Evolutionary conservation across 2,797 vertebrate genomes (phyloP), one percentile per base, ranked within the genome.

Genomic region (Micropoecilia bifurca): DNA sequence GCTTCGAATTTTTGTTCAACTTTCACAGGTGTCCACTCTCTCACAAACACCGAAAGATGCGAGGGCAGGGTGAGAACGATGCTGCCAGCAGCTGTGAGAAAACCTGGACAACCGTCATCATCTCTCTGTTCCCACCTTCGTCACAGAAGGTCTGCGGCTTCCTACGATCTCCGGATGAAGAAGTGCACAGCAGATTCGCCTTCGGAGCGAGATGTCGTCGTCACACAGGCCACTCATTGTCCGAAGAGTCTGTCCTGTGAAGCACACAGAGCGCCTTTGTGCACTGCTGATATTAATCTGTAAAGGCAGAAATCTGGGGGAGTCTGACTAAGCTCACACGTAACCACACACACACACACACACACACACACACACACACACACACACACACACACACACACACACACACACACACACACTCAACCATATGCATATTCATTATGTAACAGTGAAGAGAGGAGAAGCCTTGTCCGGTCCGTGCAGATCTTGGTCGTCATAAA

Each of bases 201-300:
- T 86, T 81, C 77, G 91, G 85, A 86, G 84, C 75, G 84, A 79
- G 88, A 88, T 85, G 80, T 87, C 90, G 91, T 90, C 87, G 89
- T 91, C 88, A 89, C 83, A 95, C 92, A 95, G 89, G 91, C 87
- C 84, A 90, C 79, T 89, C 90, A 90, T 93, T 96, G 94, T 95
- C 90, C 89, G 72, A 74, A 87, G 85, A 92, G 77, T 91, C 86
- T 91, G 89, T 94, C 88, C 86, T 91, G 90, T 79, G 45, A 77
- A 83, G 85, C 88, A 94, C 91, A 95, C 91, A 93, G 90, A 85
- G 85, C 80, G 87, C 83, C 93, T 95, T 94, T 96, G 94, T 96
- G 82, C 82, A 77, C 87, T 25, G 88, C 87, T 92, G 93, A 95
- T 95, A 95, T 94, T 91, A 95, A 94, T 95, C 93, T 94, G 87